phyloP scores from a whole-genome alignment of 2,797 vertebrate genomes.

The Acridotheres tristis region DNA sequence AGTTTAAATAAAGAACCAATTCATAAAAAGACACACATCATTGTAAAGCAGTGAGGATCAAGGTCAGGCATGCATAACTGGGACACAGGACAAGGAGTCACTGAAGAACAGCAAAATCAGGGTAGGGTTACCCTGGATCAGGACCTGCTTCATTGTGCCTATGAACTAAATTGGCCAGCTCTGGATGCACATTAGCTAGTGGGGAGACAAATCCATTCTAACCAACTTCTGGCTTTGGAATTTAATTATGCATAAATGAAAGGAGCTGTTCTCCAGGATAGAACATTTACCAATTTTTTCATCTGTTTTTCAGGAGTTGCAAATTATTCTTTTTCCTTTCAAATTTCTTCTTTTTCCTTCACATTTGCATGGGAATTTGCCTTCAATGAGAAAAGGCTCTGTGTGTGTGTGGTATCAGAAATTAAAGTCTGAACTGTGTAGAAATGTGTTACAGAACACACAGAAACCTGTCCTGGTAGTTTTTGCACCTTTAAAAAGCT shows the following conservation, averaged over 20 bases:
- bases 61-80: not conserved
- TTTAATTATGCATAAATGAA: not conserved
- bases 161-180: not conserved
- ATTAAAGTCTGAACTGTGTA: not conserved
- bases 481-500: constrained; percentile 9
- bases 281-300: not conserved
- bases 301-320: not conserved
- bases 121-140: not conserved
- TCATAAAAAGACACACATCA: not conserved
- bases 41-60: not conserved
- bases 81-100: not conserved
- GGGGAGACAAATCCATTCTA: not conserved
- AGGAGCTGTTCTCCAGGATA: not conserved
- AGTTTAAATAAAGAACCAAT: not conserved
- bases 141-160: fast-evolving
- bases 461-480: not conserved
- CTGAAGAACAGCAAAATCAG: not conserved
- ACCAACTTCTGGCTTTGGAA: not conserved
- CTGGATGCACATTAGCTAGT: not conserved
- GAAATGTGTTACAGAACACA: not conserved
- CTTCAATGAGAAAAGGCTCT: not conserved
- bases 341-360: not conserved
- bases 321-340: not conserved
- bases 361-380: not conserved
- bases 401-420: not conserved